phyloP scores from a whole-genome alignment of 2,888 invertebrate species.

The Andrena chrysosceles region DNA sequence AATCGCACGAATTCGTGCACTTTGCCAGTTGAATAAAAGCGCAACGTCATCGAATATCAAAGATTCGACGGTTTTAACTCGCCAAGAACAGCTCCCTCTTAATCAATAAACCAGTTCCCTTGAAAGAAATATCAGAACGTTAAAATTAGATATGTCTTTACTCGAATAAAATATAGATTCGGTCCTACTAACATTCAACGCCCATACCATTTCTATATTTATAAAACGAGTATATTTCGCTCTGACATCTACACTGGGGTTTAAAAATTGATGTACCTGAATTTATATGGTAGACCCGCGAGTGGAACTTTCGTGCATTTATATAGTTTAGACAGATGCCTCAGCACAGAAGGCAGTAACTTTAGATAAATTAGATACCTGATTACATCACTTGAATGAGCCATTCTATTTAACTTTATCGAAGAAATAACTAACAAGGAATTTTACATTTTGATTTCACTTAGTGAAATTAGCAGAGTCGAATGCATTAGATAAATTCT shows the following conservation, averaged over 20 bases:
- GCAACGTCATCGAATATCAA: neutral
- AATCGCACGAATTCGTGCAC: neutral
- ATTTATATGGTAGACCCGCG: neutral
- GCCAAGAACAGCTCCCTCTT: neutral
- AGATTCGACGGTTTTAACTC: neutral
- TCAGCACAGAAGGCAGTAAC: too few species aligned
- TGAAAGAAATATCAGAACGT: neutral
- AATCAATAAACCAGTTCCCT: neutral
- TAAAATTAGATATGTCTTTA: slow-evolving; percentile 1
- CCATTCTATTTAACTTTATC: too few species aligned
- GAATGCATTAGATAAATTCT: too few species aligned
- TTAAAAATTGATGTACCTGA: slow-evolving; percentile 28
- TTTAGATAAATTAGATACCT: too few species aligned
- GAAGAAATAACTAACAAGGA: too few species aligned
- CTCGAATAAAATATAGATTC: slow-evolving; percentile 7
- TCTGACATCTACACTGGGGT: slow-evolving; percentile 16
- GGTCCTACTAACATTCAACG: neutral
- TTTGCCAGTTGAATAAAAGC: neutral
- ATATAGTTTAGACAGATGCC: too few species aligned
- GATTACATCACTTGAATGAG: too few species aligned
- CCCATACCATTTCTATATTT: neutral
- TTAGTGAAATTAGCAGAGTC: neutral
- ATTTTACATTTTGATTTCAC: too few species aligned
- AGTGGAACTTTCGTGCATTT: too few species aligned
- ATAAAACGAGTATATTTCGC: slow-evolving; percentile 4